A percentile compares a stretch with the other conserved stretches of the same genome.
Evolutionary conservation across 1,140 invertebrate genomes (phyloP).

Genomic region (Leptoteleia sp.): DNA sequence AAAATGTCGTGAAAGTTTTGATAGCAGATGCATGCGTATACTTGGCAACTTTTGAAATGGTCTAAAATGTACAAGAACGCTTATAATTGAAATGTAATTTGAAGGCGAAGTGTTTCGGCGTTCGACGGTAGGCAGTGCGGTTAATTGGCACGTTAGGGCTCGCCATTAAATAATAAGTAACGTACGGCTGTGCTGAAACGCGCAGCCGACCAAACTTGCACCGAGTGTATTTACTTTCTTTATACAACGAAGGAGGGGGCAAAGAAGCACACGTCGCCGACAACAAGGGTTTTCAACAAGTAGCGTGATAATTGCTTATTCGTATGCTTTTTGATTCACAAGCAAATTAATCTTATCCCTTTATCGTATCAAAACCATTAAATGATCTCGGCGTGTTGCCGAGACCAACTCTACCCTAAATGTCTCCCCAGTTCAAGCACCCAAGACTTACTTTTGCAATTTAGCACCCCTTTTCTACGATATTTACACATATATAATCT

Average conservation of each 20-base stretch:
- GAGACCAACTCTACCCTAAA: slow-evolving; percentile 71
- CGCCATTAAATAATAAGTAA: slow-evolving; percentile 51
- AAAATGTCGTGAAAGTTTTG: no score
- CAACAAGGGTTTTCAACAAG: slow-evolving; percentile 59
- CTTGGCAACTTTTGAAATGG: no score
- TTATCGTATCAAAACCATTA: slow-evolving; percentile 78
- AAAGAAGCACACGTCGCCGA: slow-evolving; percentile 50
- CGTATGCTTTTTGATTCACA: slow-evolving; percentile 75
- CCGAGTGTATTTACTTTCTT: slow-evolving; percentile 56
- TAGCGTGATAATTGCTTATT: slow-evolving; percentile 76
- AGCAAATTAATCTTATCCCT: slow-evolving; percentile 79
- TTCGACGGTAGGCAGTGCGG: slow-evolving; percentile 16
- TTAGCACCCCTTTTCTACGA: slow-evolving; percentile 56
- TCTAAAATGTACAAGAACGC: background rate
- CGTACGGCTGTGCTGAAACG: slow-evolving; percentile 26
- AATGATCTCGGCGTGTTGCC: slow-evolving; percentile 73
- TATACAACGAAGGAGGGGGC: slow-evolving; percentile 21
- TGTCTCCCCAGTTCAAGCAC: slow-evolving; percentile 72
- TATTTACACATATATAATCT: slow-evolving; percentile 38
- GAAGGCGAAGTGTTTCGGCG: slow-evolving; percentile 14
- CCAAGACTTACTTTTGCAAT: slow-evolving; percentile 61
- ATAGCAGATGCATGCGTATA: no score
- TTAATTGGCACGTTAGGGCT: slow-evolving; percentile 56
- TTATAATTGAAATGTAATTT: slow-evolving; percentile 35
- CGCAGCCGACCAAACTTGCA: slow-evolving; percentile 35